These are phyloP conservation scores for Lucilia sericata DNA, from an alignment of 1,140 invertebrate species.

Conservation along the genomic window DNA sequence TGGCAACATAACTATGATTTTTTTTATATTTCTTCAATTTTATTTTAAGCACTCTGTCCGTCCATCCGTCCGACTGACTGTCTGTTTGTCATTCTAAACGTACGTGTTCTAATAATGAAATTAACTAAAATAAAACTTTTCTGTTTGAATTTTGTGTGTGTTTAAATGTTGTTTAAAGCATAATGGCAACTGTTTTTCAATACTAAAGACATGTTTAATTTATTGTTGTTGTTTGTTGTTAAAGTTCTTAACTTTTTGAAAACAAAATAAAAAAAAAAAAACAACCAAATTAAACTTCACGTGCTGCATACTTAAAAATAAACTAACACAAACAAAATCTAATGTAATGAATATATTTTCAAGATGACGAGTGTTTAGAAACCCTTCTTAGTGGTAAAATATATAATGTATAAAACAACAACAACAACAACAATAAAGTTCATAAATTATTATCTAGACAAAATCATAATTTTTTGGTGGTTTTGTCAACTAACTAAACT, in stretches of 20 bases:
- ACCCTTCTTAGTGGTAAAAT: not conserved
- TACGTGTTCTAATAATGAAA: slow-evolving; percentile 24
- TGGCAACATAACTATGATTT: not conserved
- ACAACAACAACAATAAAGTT: too few relatives aligned
- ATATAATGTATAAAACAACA: too few relatives aligned
- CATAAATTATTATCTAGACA: too few relatives aligned
- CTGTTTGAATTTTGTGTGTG: not conserved
- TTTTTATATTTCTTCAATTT: not conserved
- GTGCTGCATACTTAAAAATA: slow-evolving; percentile 15
- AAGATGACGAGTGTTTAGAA: slow-evolving; percentile 2
- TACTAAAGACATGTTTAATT: not conserved
- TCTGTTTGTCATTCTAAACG: not conserved
- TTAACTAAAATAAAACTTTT: not conserved
- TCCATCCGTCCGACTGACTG: not conserved
- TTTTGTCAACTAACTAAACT: too few relatives aligned
- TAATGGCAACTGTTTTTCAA: slow-evolving; percentile 7
- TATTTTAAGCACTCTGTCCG: not conserved
- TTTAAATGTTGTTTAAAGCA: not conserved
- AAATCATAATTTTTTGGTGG: too few relatives aligned
- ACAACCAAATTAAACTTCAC: not conserved
- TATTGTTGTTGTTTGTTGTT: not conserved
- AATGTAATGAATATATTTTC: not conserved
- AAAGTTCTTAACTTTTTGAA: not conserved
- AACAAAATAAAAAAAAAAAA: too few relatives aligned
- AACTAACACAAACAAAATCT: not conserved